Base-by-base conservation (phyloP, 2,113 vertebrate species). In the Stegastes partitus region DNA sequence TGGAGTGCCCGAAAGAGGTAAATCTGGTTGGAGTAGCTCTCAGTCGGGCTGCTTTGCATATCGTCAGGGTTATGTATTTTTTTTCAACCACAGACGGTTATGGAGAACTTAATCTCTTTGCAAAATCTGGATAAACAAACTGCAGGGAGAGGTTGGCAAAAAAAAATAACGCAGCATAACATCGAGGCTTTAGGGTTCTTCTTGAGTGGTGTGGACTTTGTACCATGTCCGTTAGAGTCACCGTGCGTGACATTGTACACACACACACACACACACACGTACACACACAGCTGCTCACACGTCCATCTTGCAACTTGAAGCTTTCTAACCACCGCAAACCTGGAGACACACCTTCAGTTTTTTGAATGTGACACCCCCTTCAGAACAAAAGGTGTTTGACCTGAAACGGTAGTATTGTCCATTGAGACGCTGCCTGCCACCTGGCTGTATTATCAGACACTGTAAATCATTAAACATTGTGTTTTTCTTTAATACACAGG, bases 31-130 rank as follows among this genome's bases (percentile, higher is more conserved):
- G 77, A 67, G 49, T 58, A 39, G 74, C 74, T 80, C 59, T 63
- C 54, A 18, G 34, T 64, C 49, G 0, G 37, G 21, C 86, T 91
- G 85, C 89, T 95, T 95, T 95, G 94, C 94, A 94, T 95, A 93
- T 82, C 66, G 21, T 65, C 31, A 57, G 89, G 72, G 67, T 26
- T 49, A 49, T 87, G 55, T 85, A 53, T 23, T 82, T 74, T 82
- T 84, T 68, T 62, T 74, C 26, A 58, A 21, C 47, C 25, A 56
- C 50, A 82, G 55, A 83, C 90, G 37, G 90, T 90, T 93, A 77
- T 62, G 57, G 67, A 79, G 56, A 76, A 58, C 55, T 63, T 92
- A 79, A 93, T 91, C 86, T 68, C 55, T 47, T 64, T 63, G 25
- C 68, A 82, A 68, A 73, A 83, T 81, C 62, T 82, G 72, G 51